Percentiles rank a stretch among this genome's conserved stretches.
phyloP scores from a whole-genome alignment of 2,888 invertebrate species.

The Agriopis leucophaearia region DNA sequence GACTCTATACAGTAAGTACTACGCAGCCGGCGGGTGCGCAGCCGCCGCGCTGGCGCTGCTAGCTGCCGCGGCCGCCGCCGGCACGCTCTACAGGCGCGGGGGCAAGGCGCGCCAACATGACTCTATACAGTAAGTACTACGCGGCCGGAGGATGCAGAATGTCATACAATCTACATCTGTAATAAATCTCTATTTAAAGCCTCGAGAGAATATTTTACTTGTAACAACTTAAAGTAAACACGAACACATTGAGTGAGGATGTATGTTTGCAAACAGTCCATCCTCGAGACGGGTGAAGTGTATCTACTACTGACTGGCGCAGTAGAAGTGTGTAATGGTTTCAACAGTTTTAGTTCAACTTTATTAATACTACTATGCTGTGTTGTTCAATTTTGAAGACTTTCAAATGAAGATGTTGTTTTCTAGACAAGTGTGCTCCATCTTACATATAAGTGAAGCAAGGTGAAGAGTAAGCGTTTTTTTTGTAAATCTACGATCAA shows the following conservation, averaged over 20 bases:
- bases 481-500: too few relatives aligned
- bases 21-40: background rate
- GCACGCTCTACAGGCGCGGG: slow-evolving; percentile 84
- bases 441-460: too few relatives aligned
- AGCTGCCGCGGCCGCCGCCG: background rate
- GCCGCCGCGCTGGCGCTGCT: slow-evolving; percentile 55
- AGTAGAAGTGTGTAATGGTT: too few relatives aligned
- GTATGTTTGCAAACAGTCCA: slow-evolving; percentile 22
- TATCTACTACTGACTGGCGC: too few relatives aligned
- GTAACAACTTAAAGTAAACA: background rate
- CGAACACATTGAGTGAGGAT: background rate
- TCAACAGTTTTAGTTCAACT: too few relatives aligned
- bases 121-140: slow-evolving; percentile 78
- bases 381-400: too few relatives aligned
- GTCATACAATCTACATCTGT: background rate
- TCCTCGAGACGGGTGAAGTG: slow-evolving; percentile 9
- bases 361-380: too few relatives aligned
- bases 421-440: too few relatives aligned
- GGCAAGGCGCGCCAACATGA: slow-evolving; percentile 89
- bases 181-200: background rate
- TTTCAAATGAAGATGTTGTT: too few relatives aligned
- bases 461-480: too few relatives aligned
- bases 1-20: slow-evolving; percentile 88
- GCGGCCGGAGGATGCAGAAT: too few relatives aligned
- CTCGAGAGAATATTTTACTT: background rate